Percentiles rank a stretch among this genome's conserved stretches.
Evolutionary conservation across 2,888 invertebrate species (phyloP).

Genomic region (Yponomeuta malinellus): DNA sequence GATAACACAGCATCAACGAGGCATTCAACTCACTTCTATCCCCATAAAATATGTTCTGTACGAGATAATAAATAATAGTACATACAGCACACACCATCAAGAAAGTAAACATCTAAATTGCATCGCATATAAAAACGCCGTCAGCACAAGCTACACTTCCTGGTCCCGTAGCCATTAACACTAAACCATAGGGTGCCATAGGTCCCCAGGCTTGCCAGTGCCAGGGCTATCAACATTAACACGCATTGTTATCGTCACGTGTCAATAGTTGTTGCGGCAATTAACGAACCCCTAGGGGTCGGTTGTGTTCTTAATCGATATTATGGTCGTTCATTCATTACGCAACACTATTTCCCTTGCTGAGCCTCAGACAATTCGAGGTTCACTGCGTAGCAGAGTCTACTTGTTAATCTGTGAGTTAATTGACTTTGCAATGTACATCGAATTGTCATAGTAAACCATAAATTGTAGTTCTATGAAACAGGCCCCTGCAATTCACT

Average conservation of each 20-base stretch:
- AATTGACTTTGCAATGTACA: too few species aligned
- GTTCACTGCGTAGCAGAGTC: too few species aligned
- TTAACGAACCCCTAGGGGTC: conserved; percentile 13
- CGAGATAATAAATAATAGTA: background rate
- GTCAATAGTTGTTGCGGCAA: conserved; percentile 5
- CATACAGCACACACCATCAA: background rate
- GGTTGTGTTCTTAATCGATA: conserved; percentile 12
- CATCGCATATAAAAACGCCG: background rate
- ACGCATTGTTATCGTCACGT: conserved; percentile 8
- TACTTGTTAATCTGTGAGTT: too few species aligned
- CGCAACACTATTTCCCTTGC: conserved; percentile 4
- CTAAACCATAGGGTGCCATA: background rate
- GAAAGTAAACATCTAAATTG: background rate
- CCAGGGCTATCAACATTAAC: background rate
- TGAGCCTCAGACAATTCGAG: background rate
- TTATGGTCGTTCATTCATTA: background rate
- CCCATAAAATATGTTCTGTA: too few species aligned
- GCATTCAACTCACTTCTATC: too few species aligned
- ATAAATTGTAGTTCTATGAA: too few species aligned
- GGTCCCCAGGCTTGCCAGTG: background rate
- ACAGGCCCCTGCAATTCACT: too few species aligned
- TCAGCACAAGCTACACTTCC: background rate
- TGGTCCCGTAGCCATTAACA: background rate
- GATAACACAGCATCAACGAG: too few species aligned
- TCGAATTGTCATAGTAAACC: too few species aligned